Evolutionary conservation across 2,113 vertebrate species (phyloP).

Genomic region (Paradoxurus hermaphroditus): DNA sequence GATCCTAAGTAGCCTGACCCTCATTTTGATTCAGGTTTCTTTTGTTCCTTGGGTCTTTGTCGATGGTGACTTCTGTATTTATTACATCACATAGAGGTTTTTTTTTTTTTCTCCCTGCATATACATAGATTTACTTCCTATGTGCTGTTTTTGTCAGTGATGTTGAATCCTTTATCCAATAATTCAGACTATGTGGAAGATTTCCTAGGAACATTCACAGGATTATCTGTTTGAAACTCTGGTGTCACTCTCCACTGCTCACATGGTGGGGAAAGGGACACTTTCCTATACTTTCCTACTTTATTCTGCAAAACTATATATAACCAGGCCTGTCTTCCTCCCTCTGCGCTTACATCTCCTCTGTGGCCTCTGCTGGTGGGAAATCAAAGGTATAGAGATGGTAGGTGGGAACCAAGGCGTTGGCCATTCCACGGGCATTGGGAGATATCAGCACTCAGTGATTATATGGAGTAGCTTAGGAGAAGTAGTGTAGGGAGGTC

Average conservation of each 20-base stretch:
- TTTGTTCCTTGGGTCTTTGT: neutral
- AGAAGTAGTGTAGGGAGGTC: neutral
- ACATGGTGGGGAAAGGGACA: neutral
- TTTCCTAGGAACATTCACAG: neutral
- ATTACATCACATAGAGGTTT: neutral
- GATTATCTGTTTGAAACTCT: constrained; percentile 30
- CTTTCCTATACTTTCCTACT: neutral
- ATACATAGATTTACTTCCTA: neutral
- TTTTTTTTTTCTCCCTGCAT: neutral
- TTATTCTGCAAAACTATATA: neutral
- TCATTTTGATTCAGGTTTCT: neutral
- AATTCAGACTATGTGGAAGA: neutral
- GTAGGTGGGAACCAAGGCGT: neutral
- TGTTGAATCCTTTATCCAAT: neutral
- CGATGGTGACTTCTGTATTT: constrained; percentile 38
- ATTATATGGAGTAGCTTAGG: neutral
- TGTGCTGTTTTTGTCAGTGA: neutral
- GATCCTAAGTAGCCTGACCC: constrained; percentile 27
- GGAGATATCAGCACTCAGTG: neutral
- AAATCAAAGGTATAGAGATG: neutral
- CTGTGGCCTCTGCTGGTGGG: neutral
- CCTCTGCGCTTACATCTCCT: neutral
- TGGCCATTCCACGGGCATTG: neutral
- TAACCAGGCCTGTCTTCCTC: neutral
- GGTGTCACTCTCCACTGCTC: neutral